Percentiles rank a stretch among this genome's conserved stretches.
Evolutionary conservation across 2,113 vertebrate genomes (phyloP).

Genomic region (Pachypanchax playfairii): DNA sequence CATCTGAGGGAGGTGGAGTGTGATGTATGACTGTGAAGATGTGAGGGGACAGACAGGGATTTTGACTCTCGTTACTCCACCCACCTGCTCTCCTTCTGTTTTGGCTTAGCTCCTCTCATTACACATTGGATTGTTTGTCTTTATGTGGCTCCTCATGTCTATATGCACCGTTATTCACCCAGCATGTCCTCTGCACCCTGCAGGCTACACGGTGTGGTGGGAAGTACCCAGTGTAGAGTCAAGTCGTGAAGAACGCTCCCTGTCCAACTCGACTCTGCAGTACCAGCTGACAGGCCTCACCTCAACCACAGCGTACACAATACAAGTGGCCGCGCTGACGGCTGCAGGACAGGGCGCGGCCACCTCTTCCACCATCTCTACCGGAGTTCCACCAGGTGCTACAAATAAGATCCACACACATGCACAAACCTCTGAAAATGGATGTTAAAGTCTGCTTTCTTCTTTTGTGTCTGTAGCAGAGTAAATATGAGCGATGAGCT

Average conservation of each 20-base stretch:
- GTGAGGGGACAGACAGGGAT: slow-evolving; percentile 57
- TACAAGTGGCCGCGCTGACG: slow-evolving; percentile 89
- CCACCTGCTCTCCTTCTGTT: slow-evolving; percentile 12
- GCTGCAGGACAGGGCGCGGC: slow-evolving; percentile 81
- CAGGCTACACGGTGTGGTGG: slow-evolving; percentile 93
- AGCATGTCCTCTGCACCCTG: slow-evolving; percentile 26
- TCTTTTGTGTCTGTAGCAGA: slow-evolving; percentile 19
- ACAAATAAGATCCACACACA: slow-evolving; percentile 4
- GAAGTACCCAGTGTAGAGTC: slow-evolving; percentile 84
- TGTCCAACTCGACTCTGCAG: slow-evolving; percentile 87
- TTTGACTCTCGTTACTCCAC: slow-evolving; percentile 47
- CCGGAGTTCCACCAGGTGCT: slow-evolving; percentile 94
- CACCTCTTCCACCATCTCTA: slow-evolving; percentile 91
- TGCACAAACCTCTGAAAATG: neutral
- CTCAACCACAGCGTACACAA: slow-evolving; percentile 89
- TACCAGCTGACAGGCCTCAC: slow-evolving; percentile 89
- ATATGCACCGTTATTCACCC: slow-evolving; percentile 33
- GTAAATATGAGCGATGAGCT: slow-evolving; percentile 77
- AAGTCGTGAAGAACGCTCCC: slow-evolving; percentile 76
- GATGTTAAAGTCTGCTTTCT: slow-evolving; percentile 18
- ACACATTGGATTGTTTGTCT: slow-evolving; percentile 14
- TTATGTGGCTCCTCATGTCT: slow-evolving; percentile 20
- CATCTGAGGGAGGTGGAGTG: slow-evolving; percentile 54
- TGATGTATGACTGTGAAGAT: slow-evolving; percentile 71
- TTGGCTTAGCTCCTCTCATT: slow-evolving; percentile 26